Base-by-base conservation (phyloP, 2,113 vertebrate genomes). In the Chionis minor region DNA sequence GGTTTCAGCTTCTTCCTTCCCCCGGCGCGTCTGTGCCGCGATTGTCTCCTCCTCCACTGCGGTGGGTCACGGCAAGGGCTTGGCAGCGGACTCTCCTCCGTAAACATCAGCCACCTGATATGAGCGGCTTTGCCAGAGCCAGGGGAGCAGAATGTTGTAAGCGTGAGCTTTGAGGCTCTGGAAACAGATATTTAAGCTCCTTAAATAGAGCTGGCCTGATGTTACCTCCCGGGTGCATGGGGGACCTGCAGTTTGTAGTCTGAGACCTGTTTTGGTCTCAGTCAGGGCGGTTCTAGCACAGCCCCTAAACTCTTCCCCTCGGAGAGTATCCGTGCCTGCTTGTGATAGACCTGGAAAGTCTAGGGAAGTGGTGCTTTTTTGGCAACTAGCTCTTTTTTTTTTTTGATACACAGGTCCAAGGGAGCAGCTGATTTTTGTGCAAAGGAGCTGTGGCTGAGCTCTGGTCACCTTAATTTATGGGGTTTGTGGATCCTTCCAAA, bases 221-320 rank as follows among this genome's bases (percentile, higher is more conserved):
- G 78, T n/a, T 54, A 24, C 71, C 81, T 49, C 20, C 73, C 1
- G 2, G 63, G n/a, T 11, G 9, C 0, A 0, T 8, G 4, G 16
- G 7, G 74, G 8, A n/a, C 45, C 56, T 70, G 61, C 47, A 13
- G 55, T 15, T 19, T 22, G 10, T 14, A 33, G 15, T 8, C 35
- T 1, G 17, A 19, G 63, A 32, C 72, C 51, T n/a, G 72, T 2
- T 69, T 24, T 40, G 33, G 7, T 54, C 54, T 63, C 2, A 1
- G 33, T 18, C n/a, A 0, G 63, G 20, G 62, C 81, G 24, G 59
- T 58, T 58, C 66, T 23, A 12, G 62, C 9, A 18, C 51, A 23
- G 38, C 7, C 27, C 71, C 20, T 2, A 0, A 75, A 20, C 33
- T 81, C 73, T 66, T 14, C 45, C n/a, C 26, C 75, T 21, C 33